A percentile compares a stretch with the other conserved stretches of the same genome.
Conservation (phyloP, 2,888 invertebrate species). For the Ceratothoa steindachneri region DNA sequence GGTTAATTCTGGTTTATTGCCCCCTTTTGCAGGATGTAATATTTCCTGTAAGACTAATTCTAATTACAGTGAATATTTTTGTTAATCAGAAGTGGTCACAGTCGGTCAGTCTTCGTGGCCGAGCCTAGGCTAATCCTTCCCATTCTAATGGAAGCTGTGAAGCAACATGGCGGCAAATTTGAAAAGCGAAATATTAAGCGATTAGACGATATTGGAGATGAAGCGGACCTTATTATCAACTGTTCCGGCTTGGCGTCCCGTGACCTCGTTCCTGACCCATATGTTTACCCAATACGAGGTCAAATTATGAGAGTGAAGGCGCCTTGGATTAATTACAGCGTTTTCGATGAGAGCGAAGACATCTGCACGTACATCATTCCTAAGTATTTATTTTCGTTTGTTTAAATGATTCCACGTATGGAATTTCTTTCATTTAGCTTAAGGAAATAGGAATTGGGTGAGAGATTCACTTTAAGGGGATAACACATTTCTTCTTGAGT, state of each 20-base stretch:
- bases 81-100: neutral
- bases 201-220: conserved; percentile 58
- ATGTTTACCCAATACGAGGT: conserved; percentile 66
- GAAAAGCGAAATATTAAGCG: conserved; percentile 57
- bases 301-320: conserved; percentile 68
- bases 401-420: neutral
- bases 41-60: no score
- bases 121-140: conserved; percentile 66
- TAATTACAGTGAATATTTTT: no score
- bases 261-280: conserved; percentile 61
- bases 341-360: conserved; percentile 61
- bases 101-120: conserved; percentile 56
- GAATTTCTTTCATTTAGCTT: no score
- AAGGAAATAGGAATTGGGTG: no score
- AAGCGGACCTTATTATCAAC: conserved; percentile 68
- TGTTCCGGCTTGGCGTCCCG: conserved; percentile 70
- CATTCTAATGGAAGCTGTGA: conserved; percentile 63
- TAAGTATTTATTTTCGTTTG: conserved; percentile 64
- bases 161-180: conserved; percentile 60
- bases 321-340: conserved; percentile 63
- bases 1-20: no score
- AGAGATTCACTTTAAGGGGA: no score
- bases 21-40: no score
- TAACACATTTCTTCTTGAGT: no score
- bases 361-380: conserved; percentile 66